Evolutionary conservation across 2,113 vertebrate genomes (phyloP).

Genomic region (Elanus axillaris): DNA sequence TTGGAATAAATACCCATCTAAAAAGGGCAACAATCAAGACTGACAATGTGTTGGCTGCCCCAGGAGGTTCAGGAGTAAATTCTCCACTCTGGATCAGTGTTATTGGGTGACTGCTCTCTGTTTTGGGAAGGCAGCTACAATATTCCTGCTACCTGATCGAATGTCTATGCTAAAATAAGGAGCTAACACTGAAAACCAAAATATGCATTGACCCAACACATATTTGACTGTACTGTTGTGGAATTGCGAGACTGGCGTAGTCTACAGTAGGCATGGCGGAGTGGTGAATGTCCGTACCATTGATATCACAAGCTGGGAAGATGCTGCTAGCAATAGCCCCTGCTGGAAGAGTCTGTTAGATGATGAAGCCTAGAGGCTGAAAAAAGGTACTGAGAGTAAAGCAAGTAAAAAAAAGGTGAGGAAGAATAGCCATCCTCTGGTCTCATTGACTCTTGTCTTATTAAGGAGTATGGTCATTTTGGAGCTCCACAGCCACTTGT

Average conservation of each 20-base stretch:
- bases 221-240: neutral
- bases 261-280: neutral
- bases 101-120: neutral
- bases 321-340: neutral
- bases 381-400: neutral
- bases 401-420: neutral
- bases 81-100: neutral
- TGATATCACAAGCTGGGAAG: neutral
- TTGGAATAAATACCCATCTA: neutral
- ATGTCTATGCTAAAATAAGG: neutral
- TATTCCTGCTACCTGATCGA: neutral
- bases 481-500: neutral
- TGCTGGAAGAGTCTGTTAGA: neutral
- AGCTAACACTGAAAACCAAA: neutral
- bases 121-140: neutral
- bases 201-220: neutral
- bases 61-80: neutral
- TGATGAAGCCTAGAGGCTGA: neutral
- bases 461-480: neutral
- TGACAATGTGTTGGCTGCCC: neutral
- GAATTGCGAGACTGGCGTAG: neutral
- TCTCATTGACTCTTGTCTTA: neutral
- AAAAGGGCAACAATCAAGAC: neutral
- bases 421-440: neutral
- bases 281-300: neutral